Evolutionary conservation across 2,888 invertebrate species (phyloP), one percentile per base, ranked within the genome.

Genomic region (Limenitis camilla): DNA sequence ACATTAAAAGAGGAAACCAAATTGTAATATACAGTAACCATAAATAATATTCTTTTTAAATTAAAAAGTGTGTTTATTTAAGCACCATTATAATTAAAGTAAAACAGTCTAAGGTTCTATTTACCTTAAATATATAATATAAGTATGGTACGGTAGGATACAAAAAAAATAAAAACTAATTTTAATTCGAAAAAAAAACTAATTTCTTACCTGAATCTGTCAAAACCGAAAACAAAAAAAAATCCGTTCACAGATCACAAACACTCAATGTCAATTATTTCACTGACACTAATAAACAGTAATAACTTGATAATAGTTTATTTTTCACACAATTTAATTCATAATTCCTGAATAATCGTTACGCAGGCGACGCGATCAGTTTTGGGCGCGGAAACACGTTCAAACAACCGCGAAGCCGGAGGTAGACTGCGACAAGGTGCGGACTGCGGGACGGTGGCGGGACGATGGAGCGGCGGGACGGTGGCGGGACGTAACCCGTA

Each of bases 371-470:
- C 45, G 39, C 40, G 54, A 49, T 54, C 59, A 59, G 40, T 51
- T 40, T 49, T 49, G 40, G 52, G 49, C 52, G 52, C 58, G 10
- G 11, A 42, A 41, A 52, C 36, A 61, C 68, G 62, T 48, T 52
- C 65, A 58, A 33, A 48, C 9, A 52, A 41, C 51, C 40, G 63
- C 61, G 53, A 60, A 57, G 59, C 49, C 54, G 53, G 61, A 62
- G 60, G 69, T 66, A 65, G 67, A 78, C 79, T 78, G 77, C 68
- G 72, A 72, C 48, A 73, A 70, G 71, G 72, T 68, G 71, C 67
- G 67, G 59, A 62, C 19, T 19, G 56, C 52, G 66, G 62, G 62
- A 63, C 64, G 58, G 63, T 43, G 39, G 56, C 60, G 58, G 57
- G 45, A 39, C 64, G 63, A 19, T 3, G 19, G 19, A 19, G 19